These are phyloP conservation scores for Aporophyla nigra DNA, from an alignment of 2,888 invertebrate species.

Conservation along the genomic window DNA sequence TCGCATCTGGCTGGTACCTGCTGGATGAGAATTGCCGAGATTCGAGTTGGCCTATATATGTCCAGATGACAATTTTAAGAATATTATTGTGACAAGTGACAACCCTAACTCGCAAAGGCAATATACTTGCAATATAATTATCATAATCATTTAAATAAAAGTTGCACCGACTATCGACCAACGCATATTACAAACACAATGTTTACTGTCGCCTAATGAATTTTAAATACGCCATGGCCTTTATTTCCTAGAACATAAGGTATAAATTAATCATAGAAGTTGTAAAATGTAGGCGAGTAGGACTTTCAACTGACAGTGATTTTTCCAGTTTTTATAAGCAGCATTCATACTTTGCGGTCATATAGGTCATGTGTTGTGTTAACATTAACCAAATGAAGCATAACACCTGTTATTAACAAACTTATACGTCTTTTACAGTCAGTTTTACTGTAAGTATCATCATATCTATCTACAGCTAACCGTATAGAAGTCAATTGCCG, in stretches of 20 bases:
- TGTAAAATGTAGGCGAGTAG: not conserved
- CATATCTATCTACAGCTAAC: no score
- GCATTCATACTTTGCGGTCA: slow-evolving; percentile 30
- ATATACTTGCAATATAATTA: slow-evolving; percentile 15
- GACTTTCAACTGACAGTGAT: slow-evolving; percentile 10
- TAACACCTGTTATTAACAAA: slow-evolving; percentile 11
- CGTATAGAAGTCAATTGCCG: no score
- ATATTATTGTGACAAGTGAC: not conserved
- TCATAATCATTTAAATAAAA: slow-evolving; percentile 10
- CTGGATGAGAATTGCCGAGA: no score
- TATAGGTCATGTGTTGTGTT: slow-evolving; percentile 44
- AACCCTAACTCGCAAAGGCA: slow-evolving; percentile 9
- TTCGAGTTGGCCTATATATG: no score
- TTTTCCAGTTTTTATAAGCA: slow-evolving; percentile 27
- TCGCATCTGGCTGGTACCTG: no score
- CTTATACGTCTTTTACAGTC: not conserved
- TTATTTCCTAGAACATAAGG: slow-evolving; percentile 7
- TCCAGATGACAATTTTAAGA: not conserved
- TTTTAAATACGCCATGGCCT: slow-evolving; percentile 4
- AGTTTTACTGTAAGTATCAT: not conserved
- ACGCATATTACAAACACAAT: slow-evolving; percentile 2
- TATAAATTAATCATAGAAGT: not conserved
- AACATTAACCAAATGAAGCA: slow-evolving; percentile 29
- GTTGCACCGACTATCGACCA: slow-evolving; percentile 15
- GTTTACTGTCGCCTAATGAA: not conserved